Base-by-base conservation (phyloP, 92 coral and sea anemone species). In the Porites divaricata region DNA sequence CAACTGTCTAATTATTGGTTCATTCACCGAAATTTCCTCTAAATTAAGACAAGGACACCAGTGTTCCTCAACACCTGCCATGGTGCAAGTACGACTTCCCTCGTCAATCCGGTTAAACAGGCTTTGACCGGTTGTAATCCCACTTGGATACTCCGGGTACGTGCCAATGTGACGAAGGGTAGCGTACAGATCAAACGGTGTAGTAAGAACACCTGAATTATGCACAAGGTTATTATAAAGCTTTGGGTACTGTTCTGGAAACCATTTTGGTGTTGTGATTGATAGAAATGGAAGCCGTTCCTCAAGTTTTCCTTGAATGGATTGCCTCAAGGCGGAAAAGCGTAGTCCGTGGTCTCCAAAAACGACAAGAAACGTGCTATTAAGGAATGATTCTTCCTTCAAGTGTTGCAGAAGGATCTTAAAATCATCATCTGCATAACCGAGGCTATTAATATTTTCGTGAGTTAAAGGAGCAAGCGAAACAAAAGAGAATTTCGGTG, bases 1-100 rank as follows among this genome's bases (percentile, higher is more conserved):
- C 6, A 91, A 85, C 26, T 84, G 88, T 28, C 76, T 67, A 0
- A 96, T 89, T 1, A 87, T 74, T 8, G 72, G 80, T 63, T 94
- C 91, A 13, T 81, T 72, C 8, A 83, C 72, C 23, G 91, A 85
- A 12, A 96, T 91, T 13, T 75, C 75, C 56, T 90, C 96, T 93
- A 96, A 95, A 56, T 93, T 77, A 76, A 95, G 85, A 67, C 98
- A 95, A 25, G 98, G 98, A 52, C 98, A 96, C 95, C 96, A 96
- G 66, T 96, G 98, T 10, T 88, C 88, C 13, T 92, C 91, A 17
- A 95, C 90, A 21, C 98, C 98, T 6, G 96, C 91, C 8, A 65
- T 86, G 2, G 76, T 61, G 66, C 98, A 94, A 51, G 95, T 87
- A 51, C 98, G 90, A 67, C 81, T 87, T 66, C 80, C 17, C 1